Base-by-base conservation (phyloP, 2,113 vertebrate species). In the Odobenus rosmarus region DNA sequence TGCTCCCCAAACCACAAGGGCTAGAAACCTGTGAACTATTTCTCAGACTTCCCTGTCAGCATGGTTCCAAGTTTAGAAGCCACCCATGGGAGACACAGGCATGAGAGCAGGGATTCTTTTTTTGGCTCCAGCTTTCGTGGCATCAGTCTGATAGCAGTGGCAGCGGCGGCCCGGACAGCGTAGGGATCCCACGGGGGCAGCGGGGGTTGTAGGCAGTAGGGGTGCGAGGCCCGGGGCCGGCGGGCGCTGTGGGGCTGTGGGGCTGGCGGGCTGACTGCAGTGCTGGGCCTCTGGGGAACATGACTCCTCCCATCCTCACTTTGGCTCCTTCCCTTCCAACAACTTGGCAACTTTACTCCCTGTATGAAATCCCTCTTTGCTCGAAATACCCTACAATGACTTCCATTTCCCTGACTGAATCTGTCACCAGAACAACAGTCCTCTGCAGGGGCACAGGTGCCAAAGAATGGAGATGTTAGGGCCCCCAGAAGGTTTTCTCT, bases 171-270 rank as follows among this genome's bases (percentile, higher is more conserved):
- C 4, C 7, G 1, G 11, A 3, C 14, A 15, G 64, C 26, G 13
- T 24, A 0, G 7, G 19, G 39, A 10, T 19, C n/a, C 83, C 23
- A 7, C 1, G 0, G 1, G 11, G 31, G 81, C 28, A 5, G 12
- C 9, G 2, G 39, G 31, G 5, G n/a, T 6, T 4, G 24, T 5
- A 51, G 23, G 21, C 8, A 26, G 4, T 23, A 31, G 14, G 4
- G 2, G 7, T n/a, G 7, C 3, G 26, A 46, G 23, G 28, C 23
- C n/a, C 13, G 10, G 4, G 23, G 55, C 55, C 26, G 39, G 39
- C 3, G 39, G 39, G 39, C 39, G 39, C 82, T 23, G 67, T 39
- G 9, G 26, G 39, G 7, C 57, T 71, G 3, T 0, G 31, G 9
- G 49, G 12, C 4, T 33, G 12, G 7, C 7, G 5, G n/a, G 14